Percentiles rank a stretch among this genome's conserved stretches.
phyloP scores from a whole-genome alignment of 2,113 vertebrate genomes.

The Ciconia maguari region DNA sequence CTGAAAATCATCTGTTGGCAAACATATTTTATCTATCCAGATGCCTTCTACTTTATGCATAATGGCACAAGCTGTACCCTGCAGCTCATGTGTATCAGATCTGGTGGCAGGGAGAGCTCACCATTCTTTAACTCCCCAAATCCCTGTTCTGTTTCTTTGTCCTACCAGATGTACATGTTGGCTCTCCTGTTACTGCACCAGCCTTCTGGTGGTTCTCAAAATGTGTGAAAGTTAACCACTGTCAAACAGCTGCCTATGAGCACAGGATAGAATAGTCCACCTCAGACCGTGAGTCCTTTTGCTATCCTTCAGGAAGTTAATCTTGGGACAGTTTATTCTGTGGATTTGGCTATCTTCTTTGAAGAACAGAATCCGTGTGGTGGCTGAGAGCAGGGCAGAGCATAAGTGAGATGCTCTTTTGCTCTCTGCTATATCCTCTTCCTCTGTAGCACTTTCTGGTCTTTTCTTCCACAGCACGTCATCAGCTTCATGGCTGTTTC shows the following conservation, averaged over 20 bases:
- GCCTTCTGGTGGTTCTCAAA: background rate
- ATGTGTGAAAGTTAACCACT: background rate
- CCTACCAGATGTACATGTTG: background rate
- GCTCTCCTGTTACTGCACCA: background rate
- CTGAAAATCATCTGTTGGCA: background rate
- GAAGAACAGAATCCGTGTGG: background rate
- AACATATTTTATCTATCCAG: background rate
- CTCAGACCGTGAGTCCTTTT: background rate
- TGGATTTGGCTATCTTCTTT: background rate
- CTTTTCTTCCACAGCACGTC: background rate
- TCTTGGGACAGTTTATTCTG: background rate
- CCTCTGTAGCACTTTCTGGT: background rate
- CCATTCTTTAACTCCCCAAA: background rate
- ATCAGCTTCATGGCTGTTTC: background rate
- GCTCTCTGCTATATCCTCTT: background rate
- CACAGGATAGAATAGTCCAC: background rate
- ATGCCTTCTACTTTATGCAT: background rate
- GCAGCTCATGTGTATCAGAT: fast-evolving
- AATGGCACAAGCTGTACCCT: background rate
- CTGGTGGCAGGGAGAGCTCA: background rate
- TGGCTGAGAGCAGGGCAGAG: background rate
- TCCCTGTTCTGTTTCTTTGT: fast-evolving
- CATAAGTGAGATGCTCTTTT: background rate
- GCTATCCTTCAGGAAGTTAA: background rate
- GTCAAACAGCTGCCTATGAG: background rate